Conservation (phyloP, 2,888 invertebrate species). For the Ferdinandea cuprea region DNA sequence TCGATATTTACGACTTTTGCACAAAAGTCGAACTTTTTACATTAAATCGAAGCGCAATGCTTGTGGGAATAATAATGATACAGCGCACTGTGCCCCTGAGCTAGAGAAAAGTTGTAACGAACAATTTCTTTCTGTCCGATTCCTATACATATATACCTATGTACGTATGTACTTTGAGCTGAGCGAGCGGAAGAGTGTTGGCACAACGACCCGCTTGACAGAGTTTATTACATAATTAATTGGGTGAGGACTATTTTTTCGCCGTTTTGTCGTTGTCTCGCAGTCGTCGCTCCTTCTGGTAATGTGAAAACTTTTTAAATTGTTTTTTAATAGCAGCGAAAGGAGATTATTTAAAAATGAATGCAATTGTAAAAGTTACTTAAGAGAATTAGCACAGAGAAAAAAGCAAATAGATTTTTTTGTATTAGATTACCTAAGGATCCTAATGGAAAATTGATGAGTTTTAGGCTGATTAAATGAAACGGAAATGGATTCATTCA, state of each 20-base stretch:
- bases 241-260: constrained; percentile 56
- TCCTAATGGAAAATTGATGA: constrained; percentile 38
- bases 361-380: constrained; percentile 65
- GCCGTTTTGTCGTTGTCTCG: constrained; percentile 17
- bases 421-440: neutral
- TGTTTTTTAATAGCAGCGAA: constrained; percentile 66
- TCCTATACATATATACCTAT: neutral
- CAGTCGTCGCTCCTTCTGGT: constrained; percentile 31
- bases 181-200: constrained; percentile 32
- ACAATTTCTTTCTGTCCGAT: constrained; percentile 52
- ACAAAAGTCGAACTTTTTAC: constrained; percentile 68
- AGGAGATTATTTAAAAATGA: constrained; percentile 68
- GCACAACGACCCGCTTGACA: constrained; percentile 63
- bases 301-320: constrained; percentile 73
- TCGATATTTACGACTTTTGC: constrained; percentile 65
- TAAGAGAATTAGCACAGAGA: constrained; percentile 29
- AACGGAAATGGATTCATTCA: constrained; percentile 45
- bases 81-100: constrained; percentile 23
- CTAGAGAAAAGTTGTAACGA: constrained; percentile 49
- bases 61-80: constrained; percentile 71
- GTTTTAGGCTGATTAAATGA: constrained; percentile 36
- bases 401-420: constrained; percentile 7
- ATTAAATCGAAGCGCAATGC: constrained; percentile 70
- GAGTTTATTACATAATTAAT: constrained; percentile 72
- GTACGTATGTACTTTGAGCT: too few relatives aligned